A percentile compares a stretch with the other conserved stretches of the same genome.
Conservation (phyloP, 2,888 invertebrate species). For the Acronicta leporina region DNA sequence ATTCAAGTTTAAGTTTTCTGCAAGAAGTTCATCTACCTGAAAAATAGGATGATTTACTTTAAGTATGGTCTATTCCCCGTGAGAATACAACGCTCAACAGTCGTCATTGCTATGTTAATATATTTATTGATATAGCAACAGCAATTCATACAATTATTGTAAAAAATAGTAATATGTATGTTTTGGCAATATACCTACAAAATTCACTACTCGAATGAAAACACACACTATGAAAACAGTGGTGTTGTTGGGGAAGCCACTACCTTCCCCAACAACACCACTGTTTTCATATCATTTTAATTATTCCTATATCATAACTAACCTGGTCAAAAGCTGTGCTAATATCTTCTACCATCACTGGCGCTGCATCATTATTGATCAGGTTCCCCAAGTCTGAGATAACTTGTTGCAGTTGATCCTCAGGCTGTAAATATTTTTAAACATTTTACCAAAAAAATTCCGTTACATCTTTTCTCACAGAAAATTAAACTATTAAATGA, state of each 20-base stretch:
- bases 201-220: too few relatives aligned
- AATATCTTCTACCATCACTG: conserved; percentile 68
- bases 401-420: conserved; percentile 75
- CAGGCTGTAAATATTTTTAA: conserved; percentile 65
- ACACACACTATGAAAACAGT: too few relatives aligned
- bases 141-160: too few relatives aligned
- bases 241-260: too few relatives aligned
- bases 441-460: too few relatives aligned
- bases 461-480: background rate
- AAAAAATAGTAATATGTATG: too few relatives aligned
- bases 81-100: too few relatives aligned
- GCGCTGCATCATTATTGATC: conserved; percentile 61
- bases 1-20: conserved; percentile 62
- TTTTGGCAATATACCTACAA: too few relatives aligned
- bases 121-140: too few relatives aligned
- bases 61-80: background rate
- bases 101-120: too few relatives aligned
- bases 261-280: too few relatives aligned
- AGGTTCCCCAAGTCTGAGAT: conserved; percentile 70
- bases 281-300: too few relatives aligned
- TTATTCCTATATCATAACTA: conserved; percentile 8
- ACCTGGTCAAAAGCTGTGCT: conserved; percentile 74
- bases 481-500: background rate
- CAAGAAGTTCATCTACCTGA: conserved; percentile 77
- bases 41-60: background rate